Evolutionary conservation across 2,888 invertebrate species (phyloP).

Genomic region (Pemphredon lugubris): DNA sequence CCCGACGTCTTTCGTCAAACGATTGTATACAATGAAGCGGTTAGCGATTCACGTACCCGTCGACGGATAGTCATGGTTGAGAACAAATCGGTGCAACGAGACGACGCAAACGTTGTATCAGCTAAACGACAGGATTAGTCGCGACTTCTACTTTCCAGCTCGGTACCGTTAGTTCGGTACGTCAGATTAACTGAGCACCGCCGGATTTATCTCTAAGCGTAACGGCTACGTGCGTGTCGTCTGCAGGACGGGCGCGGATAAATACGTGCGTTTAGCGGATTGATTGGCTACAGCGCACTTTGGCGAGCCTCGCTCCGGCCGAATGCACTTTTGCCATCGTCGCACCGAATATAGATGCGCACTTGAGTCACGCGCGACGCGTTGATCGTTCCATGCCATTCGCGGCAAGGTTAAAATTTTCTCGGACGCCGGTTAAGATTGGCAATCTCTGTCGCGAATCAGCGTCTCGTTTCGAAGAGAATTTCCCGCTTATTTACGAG

Average conservation of each 20-base stretch:
- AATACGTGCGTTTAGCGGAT: slow-evolving; percentile 74
- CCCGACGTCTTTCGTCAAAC: too few species aligned
- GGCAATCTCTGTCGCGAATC: too few species aligned
- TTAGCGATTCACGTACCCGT: too few species aligned
- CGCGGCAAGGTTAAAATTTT: slow-evolving; percentile 49
- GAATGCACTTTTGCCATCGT: slow-evolving; percentile 59
- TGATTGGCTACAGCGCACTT: slow-evolving; percentile 76
- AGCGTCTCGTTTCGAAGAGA: too few species aligned
- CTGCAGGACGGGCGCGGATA: slow-evolving; percentile 64
- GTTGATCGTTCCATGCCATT: slow-evolving; percentile 51
- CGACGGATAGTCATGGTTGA: too few species aligned
- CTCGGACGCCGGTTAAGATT: slow-evolving; percentile 10
- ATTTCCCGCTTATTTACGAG: too few species aligned
- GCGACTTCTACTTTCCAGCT: slow-evolving; percentile 52
- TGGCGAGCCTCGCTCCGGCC: slow-evolving; percentile 69
- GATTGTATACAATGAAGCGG: too few species aligned
- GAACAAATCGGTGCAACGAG: too few species aligned
- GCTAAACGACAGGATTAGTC: slow-evolving; percentile 33
- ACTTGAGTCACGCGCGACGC: slow-evolving; percentile 48
- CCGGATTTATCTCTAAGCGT: slow-evolving; percentile 59
- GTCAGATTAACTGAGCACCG: slow-evolving; percentile 52
- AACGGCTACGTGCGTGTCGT: slow-evolving; percentile 50
- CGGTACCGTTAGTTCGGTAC: slow-evolving; percentile 28
- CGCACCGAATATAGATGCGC: slow-evolving; percentile 64
- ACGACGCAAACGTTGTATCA: too few species aligned